Percentiles rank a stretch among this genome's conserved stretches.
Conservation (phyloP, 2,113 vertebrate genomes). For the Xiphophorus maculatus region DNA sequence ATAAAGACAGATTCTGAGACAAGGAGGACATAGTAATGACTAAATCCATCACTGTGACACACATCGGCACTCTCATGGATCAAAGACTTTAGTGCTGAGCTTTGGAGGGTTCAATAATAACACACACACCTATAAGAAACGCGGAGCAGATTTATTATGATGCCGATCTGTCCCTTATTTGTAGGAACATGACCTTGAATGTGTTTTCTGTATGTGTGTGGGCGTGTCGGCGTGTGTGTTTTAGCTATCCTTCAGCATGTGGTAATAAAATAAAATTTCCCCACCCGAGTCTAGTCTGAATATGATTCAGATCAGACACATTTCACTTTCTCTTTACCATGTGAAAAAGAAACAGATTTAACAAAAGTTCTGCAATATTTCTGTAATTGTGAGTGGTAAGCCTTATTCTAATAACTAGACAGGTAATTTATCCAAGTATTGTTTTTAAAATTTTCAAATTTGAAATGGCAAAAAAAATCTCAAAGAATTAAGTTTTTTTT, state of each 20-base stretch:
- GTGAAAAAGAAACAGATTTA: neutral
- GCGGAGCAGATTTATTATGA: conserved; percentile 63
- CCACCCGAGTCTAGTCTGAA: neutral
- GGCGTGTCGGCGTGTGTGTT: conserved; percentile 16
- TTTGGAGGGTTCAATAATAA: conserved; percentile 62
- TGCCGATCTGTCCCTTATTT: conserved; percentile 39
- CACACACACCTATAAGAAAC: conserved; percentile 58
- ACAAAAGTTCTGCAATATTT: neutral
- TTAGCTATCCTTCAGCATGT: conserved; percentile 35
- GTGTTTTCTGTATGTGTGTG: conserved; percentile 36
- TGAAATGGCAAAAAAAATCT: neutral
- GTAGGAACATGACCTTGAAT: conserved; percentile 65
- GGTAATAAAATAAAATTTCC: conserved; percentile 48
- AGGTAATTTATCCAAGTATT: too few relatives aligned
- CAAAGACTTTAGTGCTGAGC: conserved; percentile 64
- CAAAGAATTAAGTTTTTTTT: neutral
- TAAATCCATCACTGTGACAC: conserved; percentile 71
- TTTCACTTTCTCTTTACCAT: neutral
- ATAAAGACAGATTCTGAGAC: conserved; percentile 50
- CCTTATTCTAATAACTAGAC: neutral
- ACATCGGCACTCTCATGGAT: conserved; percentile 69
- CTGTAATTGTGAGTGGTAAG: too few relatives aligned
- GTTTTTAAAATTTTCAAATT: neutral
- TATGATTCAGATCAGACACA: conserved; percentile 24
- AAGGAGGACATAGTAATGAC: conserved; percentile 59